These are phyloP conservation scores for Acleris holmiana DNA, from an alignment of 2,888 invertebrate species.

Conservation along the genomic window DNA sequence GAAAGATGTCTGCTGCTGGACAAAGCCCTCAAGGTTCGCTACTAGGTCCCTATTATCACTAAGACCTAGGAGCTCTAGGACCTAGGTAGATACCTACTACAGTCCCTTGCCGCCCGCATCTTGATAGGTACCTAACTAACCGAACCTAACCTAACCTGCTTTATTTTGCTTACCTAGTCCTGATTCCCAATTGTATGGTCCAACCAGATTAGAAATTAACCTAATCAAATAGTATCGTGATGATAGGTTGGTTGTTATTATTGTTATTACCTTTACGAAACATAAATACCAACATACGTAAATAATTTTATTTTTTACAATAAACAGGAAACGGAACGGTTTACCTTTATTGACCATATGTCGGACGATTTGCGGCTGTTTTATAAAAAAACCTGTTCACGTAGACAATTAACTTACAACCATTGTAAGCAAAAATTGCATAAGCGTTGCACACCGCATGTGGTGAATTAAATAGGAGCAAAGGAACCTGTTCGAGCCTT, in stretches of 20 bases:
- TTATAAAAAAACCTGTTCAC: conserved; percentile 51
- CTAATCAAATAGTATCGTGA: neutral
- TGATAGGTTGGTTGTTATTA: neutral
- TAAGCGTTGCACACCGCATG: conserved; percentile 73
- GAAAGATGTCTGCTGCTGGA: no score
- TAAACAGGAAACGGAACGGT: conserved; percentile 39
- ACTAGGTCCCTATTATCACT: no score
- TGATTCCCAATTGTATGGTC: conserved; percentile 1
- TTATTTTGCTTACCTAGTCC: no score
- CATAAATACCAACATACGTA: neutral
- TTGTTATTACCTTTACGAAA: no score
- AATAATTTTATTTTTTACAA: conserved; percentile 16
- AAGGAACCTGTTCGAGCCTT: conserved; percentile 74
- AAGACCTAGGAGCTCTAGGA: no score
- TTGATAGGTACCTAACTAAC: no score
- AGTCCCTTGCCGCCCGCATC: no score
- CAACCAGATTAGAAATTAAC: conserved; percentile 9
- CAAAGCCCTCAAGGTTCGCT: no score
- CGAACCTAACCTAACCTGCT: no score
- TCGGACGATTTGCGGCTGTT: conserved; percentile 42
- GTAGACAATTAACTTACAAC: conserved; percentile 59
- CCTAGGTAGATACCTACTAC: no score
- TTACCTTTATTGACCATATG: conserved; percentile 39
- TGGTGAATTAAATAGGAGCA: conserved; percentile 77
- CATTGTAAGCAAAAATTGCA: conserved; percentile 75